These are phyloP conservation scores for Rissa tridactyla DNA, from an alignment of 2,113 vertebrate genomes.

Conservation along the genomic window DNA sequence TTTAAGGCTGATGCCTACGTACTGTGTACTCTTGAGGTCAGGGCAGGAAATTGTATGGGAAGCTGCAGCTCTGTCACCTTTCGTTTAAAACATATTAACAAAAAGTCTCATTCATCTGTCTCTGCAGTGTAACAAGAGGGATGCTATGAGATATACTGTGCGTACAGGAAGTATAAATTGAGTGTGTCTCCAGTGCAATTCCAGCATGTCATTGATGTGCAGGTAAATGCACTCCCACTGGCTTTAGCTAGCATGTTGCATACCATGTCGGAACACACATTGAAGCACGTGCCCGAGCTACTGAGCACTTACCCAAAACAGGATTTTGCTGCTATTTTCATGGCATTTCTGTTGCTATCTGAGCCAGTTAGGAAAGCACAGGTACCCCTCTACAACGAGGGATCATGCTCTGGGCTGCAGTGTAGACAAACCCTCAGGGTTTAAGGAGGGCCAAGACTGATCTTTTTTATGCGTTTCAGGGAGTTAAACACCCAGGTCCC, in stretches of 20 bases:
- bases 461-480: background rate
- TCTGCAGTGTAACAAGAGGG: background rate
- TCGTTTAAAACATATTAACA: background rate
- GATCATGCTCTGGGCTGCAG: background rate
- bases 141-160: background rate
- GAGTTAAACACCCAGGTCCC: background rate
- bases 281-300: background rate
- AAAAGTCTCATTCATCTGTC: background rate
- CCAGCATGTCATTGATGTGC: background rate
- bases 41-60: background rate
- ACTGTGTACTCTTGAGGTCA: background rate
- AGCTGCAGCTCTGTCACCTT: background rate
- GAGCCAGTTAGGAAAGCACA: background rate
- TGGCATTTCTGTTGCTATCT: background rate
- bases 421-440: background rate
- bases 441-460: background rate
- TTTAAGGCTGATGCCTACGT: background rate
- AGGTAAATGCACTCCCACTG: accelerated
- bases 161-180: background rate
- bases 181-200: background rate
- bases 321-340: background rate
- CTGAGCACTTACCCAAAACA: background rate
- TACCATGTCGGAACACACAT: background rate
- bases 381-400: accelerated
- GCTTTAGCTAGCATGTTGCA: background rate